Base-by-base conservation (phyloP, 2,888 invertebrate genomes). In the Tipula helvola region DNA sequence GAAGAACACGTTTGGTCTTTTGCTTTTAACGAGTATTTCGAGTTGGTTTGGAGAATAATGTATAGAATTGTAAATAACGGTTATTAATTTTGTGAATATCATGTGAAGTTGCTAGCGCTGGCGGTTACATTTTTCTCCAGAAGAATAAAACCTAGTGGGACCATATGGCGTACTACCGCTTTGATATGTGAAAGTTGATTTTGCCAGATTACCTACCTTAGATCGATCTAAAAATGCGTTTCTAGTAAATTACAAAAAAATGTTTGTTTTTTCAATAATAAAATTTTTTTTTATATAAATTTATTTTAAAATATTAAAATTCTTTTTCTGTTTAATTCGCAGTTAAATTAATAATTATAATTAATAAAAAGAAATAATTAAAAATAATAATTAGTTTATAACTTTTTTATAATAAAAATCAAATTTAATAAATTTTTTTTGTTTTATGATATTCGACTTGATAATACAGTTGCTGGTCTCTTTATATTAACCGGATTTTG, bases 401-500 rank as follows among this genome's bases (percentile, higher is more conserved):
- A 71, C 71, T 18, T 18, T 28, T 28, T 71, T 52, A 16, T 52
- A 52, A 28, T 57, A 71, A 71, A 71, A 71, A 71, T 71, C 28
- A 2, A 57, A 84, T 84, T 84, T 84, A 52, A 52, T 52, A n/a
- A n/a, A 39, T 39, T 39, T 44, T 44, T 44, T 28, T 47, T 47
- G 13, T 18, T 18, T 83, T 83, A 85, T 18, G 85, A 85, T 44
- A 85, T 42, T 42, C 85, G 85, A 85, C 85, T 85, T 39, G 85
- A 85, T 85, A 85, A 42, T 42, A 85, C 85, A 85, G 85, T 85
- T 85, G 85, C 39, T 44, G 85, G 85, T 85, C 85, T 42, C 42
- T 85, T 85, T 16, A 85, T 42, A 18, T 85, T 85, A 5, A 42
- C 85, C 28, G 85, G 85, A 12, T 85, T 39, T 42, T 85, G 85